Percentiles rank a stretch among this genome's conserved stretches.
Conservation (phyloP, 2,113 vertebrate species). For the Eclectus roratus region DNA sequence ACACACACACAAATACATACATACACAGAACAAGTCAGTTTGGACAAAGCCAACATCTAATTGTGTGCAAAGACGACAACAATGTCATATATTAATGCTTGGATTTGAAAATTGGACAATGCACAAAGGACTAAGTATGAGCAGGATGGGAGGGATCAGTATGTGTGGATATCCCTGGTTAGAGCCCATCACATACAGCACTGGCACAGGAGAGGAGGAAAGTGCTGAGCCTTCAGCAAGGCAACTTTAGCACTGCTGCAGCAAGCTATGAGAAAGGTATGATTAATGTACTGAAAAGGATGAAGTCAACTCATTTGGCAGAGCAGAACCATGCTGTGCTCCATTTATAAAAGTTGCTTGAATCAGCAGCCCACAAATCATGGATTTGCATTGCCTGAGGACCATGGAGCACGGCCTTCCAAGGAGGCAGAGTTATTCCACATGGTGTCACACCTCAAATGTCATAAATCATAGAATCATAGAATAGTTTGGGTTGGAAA, state of each 20-base stretch:
- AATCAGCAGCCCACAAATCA: slow-evolving; percentile 10
- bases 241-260: neutral
- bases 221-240: neutral
- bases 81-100: neutral
- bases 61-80: neutral
- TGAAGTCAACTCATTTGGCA: neutral
- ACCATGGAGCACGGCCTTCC: neutral
- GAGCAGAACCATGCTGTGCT: neutral
- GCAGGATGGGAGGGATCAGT: neutral
- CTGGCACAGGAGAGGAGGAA: neutral
- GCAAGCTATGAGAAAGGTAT: neutral
- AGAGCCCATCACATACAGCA: neutral
- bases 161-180: neutral
- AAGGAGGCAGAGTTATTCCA: neutral
- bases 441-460: neutral
- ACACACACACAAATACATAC: rapidly evolving
- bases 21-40: neutral
- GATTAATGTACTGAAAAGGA: neutral
- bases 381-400: neutral
- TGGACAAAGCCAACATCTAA: neutral
- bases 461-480: neutral
- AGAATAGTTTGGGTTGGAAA: too few relatives aligned
- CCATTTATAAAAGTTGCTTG: neutral
- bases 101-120: neutral
- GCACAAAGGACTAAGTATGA: neutral